Conservation (phyloP, 2,113 vertebrate genomes). For the Naja naja region DNA sequence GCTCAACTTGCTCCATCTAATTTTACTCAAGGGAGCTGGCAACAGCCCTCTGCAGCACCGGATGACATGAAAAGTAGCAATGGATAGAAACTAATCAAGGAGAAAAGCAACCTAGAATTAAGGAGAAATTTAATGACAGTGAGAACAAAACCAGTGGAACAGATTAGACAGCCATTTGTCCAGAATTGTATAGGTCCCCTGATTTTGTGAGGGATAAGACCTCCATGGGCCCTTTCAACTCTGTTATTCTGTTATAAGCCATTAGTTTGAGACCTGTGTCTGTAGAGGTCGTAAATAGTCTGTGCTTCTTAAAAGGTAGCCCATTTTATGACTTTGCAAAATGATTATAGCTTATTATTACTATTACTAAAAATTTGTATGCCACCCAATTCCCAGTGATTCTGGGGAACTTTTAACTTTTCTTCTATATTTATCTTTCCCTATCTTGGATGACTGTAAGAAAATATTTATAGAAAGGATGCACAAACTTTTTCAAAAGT, state of each 20-base stretch:
- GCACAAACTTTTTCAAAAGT: background rate
- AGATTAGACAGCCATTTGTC: background rate
- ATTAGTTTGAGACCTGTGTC: background rate
- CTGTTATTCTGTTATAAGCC: background rate
- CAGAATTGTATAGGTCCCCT: background rate
- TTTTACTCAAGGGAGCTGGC: background rate
- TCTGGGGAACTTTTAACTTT: background rate
- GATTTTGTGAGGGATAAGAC: background rate
- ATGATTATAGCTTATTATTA: background rate
- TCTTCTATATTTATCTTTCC: background rate
- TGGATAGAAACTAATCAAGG: background rate
- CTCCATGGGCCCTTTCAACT: background rate
- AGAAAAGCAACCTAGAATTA: background rate
- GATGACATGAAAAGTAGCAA: background rate
- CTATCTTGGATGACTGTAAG: background rate
- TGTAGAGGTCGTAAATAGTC: background rate
- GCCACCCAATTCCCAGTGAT: background rate
- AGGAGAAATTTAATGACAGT: background rate
- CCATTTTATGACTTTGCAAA: background rate
- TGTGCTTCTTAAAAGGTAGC: background rate
- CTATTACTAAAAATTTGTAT: background rate
- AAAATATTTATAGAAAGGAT: background rate
- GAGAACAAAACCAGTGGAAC: background rate
- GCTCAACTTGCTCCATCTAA: background rate
- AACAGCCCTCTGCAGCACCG: background rate